Conservation (phyloP, 2,797 vertebrate species). For the Petrocephalus schoutedeni region DNA sequence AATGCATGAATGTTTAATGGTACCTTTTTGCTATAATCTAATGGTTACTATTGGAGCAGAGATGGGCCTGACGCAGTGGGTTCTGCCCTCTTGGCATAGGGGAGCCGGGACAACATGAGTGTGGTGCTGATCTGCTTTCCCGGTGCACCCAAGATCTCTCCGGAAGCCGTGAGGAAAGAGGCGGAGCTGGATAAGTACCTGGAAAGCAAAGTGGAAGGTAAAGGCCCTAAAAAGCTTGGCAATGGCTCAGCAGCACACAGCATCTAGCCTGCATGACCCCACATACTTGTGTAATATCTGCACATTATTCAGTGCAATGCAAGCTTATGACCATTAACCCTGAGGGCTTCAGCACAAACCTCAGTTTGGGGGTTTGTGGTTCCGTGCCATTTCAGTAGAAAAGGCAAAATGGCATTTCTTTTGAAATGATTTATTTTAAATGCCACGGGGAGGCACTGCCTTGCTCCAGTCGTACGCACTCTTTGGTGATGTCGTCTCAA, state of each 20-base stretch:
- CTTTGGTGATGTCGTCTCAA: background rate
- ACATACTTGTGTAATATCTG: background rate
- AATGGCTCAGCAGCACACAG: background rate
- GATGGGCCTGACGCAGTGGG: background rate
- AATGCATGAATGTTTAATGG: background rate
- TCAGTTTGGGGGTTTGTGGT: background rate
- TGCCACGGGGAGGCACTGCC: background rate
- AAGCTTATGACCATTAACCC: background rate
- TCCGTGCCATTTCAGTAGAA: background rate
- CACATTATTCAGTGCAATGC: background rate
- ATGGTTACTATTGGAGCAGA: background rate
- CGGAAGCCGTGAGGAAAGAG: slow-evolving; percentile 95
- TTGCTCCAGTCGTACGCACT: background rate
- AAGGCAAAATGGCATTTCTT: background rate
- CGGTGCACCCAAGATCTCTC: slow-evolving; percentile 90
- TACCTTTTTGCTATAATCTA: background rate
- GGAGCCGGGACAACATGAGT: slow-evolving; percentile 99
- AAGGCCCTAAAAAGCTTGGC: background rate
- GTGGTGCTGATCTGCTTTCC: slow-evolving; percentile 97
- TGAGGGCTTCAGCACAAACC: background rate
- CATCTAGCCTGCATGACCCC: background rate
- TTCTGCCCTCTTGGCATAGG: slow-evolving; percentile 60
- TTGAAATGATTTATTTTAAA: background rate
- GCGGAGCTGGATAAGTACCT: slow-evolving; percentile 96
- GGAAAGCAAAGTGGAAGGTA: slow-evolving; percentile 98